A percentile compares a stretch with the other conserved stretches of the same genome.
Evolutionary conservation across 2,113 vertebrate species (phyloP).

Genomic region (Sphyrna mokarran): DNA sequence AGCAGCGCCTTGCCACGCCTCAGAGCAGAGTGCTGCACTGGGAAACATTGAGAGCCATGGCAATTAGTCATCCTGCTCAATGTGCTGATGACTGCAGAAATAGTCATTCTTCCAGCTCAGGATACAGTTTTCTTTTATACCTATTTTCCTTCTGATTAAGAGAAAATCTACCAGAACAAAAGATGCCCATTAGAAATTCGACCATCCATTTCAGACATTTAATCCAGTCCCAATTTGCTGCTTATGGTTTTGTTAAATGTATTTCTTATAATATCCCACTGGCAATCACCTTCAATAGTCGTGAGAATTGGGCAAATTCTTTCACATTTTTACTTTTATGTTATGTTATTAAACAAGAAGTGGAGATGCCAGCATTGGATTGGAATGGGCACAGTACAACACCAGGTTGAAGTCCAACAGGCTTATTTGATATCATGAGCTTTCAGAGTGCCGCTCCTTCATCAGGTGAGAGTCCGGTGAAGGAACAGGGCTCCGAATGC

Average conservation of each 20-base stretch:
- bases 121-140: background rate
- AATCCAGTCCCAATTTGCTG: background rate
- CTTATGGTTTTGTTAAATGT: background rate
- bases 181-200: background rate
- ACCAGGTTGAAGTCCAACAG: too few relatives aligned
- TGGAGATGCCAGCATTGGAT: too few relatives aligned
- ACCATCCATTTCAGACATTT: background rate
- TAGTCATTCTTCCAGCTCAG: slow-evolving; percentile 22
- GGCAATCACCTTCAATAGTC: background rate
- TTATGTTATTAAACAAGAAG: too few relatives aligned
- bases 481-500: too few relatives aligned
- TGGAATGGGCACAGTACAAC: too few relatives aligned
- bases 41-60: slow-evolving; percentile 11
- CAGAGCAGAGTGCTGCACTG: slow-evolving; percentile 28
- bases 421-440: too few relatives aligned
- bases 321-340: background rate
- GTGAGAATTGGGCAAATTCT: background rate
- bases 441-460: too few relatives aligned
- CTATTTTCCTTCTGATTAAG: slow-evolving; percentile 14
- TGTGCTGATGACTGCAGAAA: slow-evolving; percentile 34
- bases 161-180: slow-evolving; percentile 11
- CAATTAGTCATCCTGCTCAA: slow-evolving; percentile 23
- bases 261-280: background rate
- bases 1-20: slow-evolving; percentile 4
- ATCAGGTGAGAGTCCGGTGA: too few relatives aligned